A percentile compares a stretch with the other conserved stretches of the same genome.
Conservation (phyloP, 2,888 invertebrate genomes). For the Andrena haemorrhoa region DNA sequence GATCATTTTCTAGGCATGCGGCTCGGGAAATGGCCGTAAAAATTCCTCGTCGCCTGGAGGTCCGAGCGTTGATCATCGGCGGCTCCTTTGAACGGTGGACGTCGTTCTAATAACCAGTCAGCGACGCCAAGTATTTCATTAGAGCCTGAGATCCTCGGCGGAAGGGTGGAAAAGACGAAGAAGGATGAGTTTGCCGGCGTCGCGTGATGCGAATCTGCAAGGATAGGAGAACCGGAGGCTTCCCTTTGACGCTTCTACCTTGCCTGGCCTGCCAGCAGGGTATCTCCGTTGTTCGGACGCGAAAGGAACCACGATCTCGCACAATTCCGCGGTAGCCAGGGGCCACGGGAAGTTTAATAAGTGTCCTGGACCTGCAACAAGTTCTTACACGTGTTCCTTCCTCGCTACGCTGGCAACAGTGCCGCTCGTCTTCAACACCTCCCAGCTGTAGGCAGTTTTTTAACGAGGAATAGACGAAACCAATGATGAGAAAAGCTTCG, state of each 20-base stretch:
- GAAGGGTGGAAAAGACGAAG: background rate
- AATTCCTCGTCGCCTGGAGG: background rate
- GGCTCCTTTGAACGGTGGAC: conserved; percentile 27
- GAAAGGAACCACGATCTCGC: conserved; percentile 25
- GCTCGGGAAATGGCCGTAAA: background rate
- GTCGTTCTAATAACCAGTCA: conserved; percentile 40
- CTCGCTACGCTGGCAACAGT: background rate
- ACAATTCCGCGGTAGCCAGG: background rate
- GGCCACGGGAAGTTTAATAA: conserved; percentile 43
- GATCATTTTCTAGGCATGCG: conserved; percentile 37
- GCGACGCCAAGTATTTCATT: conserved; percentile 54
- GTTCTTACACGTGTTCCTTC: background rate
- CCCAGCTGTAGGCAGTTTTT: background rate
- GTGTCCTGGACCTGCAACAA: conserved; percentile 29
- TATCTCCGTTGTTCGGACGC: conserved; percentile 5
- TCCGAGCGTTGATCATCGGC: conserved; percentile 23
- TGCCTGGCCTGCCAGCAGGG: conserved; percentile 2
- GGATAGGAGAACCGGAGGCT: conserved; percentile 12
- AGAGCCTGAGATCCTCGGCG: conserved; percentile 16
- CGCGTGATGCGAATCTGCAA: conserved; percentile 39
- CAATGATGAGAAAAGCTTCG: background rate
- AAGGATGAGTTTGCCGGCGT: conserved; percentile 9
- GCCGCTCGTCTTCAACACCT: background rate
- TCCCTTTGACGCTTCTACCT: conserved; percentile 40
- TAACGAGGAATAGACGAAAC: background rate